Evolutionary conservation across 2,113 vertebrate species (phyloP).

Genomic region (Phrynosoma platyrhinos): DNA sequence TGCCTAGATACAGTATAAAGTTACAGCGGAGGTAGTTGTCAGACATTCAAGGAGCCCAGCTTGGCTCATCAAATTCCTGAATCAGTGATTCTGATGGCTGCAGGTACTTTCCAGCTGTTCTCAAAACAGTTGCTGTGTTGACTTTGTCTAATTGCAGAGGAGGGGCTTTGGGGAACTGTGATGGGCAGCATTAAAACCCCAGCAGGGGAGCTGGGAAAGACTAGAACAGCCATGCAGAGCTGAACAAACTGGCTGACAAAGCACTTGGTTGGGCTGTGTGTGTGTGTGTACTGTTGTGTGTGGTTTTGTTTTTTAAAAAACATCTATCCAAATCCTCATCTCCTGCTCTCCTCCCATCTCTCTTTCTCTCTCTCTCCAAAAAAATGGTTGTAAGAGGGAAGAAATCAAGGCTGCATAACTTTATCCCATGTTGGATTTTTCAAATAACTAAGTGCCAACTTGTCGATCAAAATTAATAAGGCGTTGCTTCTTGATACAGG

Average conservation of each 20-base stretch:
- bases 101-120: conserved; percentile 83
- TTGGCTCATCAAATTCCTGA: conserved; percentile 61
- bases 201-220: conserved; percentile 74
- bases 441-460: conserved; percentile 79
- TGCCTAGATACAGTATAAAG: conserved; percentile 66
- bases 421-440: conserved; percentile 78
- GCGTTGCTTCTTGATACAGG: conserved; percentile 76
- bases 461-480: conserved; percentile 86
- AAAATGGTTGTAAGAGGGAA: conserved; percentile 56
- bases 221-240: conserved; percentile 74
- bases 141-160: conserved; percentile 99
- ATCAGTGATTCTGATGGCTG: conserved; percentile 78
- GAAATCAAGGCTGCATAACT: conserved; percentile 80
- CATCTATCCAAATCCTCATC: conserved; percentile 79
- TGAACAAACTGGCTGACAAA: conserved; percentile 78
- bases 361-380: too few species aligned
- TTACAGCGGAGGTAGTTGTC: conserved; percentile 74
- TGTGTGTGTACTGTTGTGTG: not conserved
- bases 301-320: conserved; percentile 63
- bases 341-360: not conserved
- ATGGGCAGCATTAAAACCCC: conserved; percentile 76
- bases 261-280: conserved; percentile 69
- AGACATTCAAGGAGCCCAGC: conserved; percentile 73
- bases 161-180: conserved; percentile 82
- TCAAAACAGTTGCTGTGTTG: conserved; percentile 87